Conservation (phyloP, 2,888 invertebrate species). For the Sesia apiformis region DNA sequence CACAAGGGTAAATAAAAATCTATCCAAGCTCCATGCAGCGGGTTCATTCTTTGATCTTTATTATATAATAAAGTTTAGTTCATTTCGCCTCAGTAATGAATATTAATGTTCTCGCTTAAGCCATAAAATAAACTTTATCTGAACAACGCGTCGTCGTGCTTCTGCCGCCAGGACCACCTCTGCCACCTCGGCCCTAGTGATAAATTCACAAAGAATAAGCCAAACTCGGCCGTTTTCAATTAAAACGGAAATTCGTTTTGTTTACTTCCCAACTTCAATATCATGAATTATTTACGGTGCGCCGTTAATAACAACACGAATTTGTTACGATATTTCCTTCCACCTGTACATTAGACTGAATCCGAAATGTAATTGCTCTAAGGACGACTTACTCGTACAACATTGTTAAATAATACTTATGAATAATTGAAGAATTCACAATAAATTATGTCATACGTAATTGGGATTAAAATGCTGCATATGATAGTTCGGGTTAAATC, state of each 20-base stretch:
- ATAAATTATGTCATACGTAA: too few relatives aligned
- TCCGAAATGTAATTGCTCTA: too few relatives aligned
- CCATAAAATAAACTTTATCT: conserved; percentile 72
- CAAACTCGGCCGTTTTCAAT: conserved; percentile 62
- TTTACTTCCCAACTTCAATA: conserved; percentile 51
- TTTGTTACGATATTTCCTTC: conserved; percentile 14
- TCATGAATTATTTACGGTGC: conserved; percentile 49
- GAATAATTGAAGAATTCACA: too few relatives aligned
- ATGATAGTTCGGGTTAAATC: too few relatives aligned
- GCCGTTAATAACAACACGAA: conserved; percentile 37
- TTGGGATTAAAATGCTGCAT: too few relatives aligned
- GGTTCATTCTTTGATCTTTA: conserved; percentile 56
- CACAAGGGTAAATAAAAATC: background rate
- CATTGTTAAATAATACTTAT: too few relatives aligned
- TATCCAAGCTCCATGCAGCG: conserved; percentile 7
- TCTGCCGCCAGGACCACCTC: conserved; percentile 10
- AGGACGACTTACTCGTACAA: too few relatives aligned
- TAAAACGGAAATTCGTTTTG: conserved; percentile 54
- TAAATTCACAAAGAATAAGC: conserved; percentile 64
- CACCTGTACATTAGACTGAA: too few relatives aligned
- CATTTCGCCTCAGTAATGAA: conserved; percentile 67
- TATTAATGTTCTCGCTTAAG: conserved; percentile 69
- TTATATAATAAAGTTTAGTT: conserved; percentile 67
- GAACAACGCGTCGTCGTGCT: conserved; percentile 50
- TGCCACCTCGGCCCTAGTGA: conserved; percentile 30